Evolutionary conservation across 2,113 vertebrate genomes (phyloP).

Genomic region (Sylvia atricapilla): DNA sequence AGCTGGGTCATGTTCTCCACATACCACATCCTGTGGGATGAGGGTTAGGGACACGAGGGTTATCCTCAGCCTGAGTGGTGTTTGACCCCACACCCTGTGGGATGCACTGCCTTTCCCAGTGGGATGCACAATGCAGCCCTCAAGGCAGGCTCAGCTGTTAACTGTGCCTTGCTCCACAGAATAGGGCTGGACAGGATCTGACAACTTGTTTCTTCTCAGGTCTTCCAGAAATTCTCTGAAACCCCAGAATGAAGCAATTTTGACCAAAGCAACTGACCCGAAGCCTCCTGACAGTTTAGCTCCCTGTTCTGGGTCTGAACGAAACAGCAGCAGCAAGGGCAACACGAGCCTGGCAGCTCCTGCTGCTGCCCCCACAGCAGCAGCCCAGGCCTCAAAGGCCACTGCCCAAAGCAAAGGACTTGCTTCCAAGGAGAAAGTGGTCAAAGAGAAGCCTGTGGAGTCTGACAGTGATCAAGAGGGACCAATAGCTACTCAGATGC

Average conservation of each 20-base stretch:
- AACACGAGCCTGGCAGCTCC: neutral
- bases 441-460: constrained; percentile 65
- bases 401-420: neutral
- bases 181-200: neutral
- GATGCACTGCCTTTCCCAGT: neutral
- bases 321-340: neutral
- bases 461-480: constrained; percentile 88
- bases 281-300: constrained; percentile 14
- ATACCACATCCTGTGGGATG: neutral
- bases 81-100: neutral
- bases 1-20: neutral
- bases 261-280: constrained; percentile 59
- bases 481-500: constrained; percentile 89
- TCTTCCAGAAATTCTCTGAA: constrained; percentile 66
- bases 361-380: neutral
- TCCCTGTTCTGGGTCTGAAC: constrained; percentile 9
- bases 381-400: constrained; percentile 1
- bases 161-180: neutral
- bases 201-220: constrained; percentile 40
- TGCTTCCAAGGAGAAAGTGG: constrained; percentile 40
- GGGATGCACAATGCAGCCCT: neutral
- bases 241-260: constrained; percentile 36
- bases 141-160: neutral
- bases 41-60: neutral
- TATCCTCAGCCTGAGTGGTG: neutral